Evolutionary conservation across 2,797 vertebrate genomes (phyloP).

Genomic region (Urocyon cinereoargenteus): DNA sequence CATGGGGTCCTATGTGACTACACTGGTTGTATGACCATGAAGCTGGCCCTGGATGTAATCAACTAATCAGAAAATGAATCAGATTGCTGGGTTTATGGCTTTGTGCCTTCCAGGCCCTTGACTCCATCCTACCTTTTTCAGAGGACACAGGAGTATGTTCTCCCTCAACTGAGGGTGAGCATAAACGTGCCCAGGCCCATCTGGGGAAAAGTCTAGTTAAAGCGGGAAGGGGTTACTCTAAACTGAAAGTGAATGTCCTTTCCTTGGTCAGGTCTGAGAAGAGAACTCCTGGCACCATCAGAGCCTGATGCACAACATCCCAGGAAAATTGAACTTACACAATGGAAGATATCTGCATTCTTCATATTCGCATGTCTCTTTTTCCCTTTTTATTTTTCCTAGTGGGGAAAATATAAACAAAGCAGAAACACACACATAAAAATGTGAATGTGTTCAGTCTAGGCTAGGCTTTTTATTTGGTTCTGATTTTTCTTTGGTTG

Average conservation of each 20-base stretch:
- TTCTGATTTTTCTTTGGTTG: background rate
- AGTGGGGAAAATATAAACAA: background rate
- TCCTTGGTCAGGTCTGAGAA: background rate
- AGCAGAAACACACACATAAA: background rate
- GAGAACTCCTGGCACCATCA: background rate
- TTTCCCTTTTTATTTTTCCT: background rate
- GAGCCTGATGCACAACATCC: background rate
- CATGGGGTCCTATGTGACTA: background rate
- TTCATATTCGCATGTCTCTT: background rate
- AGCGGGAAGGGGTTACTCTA: background rate
- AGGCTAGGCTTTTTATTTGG: background rate
- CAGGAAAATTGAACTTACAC: rapidly evolving
- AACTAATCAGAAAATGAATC: background rate
- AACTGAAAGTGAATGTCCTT: background rate
- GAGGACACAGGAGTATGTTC: background rate
- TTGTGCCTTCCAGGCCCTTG: background rate
- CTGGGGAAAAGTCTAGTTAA: background rate
- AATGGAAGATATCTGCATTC: background rate
- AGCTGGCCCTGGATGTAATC: background rate
- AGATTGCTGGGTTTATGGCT: background rate
- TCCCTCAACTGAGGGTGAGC: background rate
- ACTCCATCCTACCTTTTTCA: background rate
- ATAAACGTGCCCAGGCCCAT: background rate
- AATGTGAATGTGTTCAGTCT: background rate
- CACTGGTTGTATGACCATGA: rapidly evolving